Evolutionary conservation across 2,113 vertebrate genomes (phyloP), one percentile per base, ranked within the genome.

Genomic region (Thymallus thymallus): DNA sequence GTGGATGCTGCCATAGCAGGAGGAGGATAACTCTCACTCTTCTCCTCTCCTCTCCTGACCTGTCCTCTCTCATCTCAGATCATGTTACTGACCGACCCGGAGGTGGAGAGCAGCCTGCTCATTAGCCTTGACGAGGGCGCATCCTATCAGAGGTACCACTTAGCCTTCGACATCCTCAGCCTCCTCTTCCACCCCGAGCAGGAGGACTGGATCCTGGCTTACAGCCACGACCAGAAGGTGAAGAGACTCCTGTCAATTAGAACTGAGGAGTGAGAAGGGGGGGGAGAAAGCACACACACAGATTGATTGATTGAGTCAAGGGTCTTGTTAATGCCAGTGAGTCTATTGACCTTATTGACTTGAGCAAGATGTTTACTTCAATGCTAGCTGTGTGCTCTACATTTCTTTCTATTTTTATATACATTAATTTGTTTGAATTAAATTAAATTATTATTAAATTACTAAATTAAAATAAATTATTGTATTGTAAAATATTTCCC

Each of bases 101-200:
- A 97, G 92, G 94, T 98, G 79, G 96, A 98, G 85, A 98, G 94
- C 91, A 97, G 96, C 20, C 90, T 98, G 76, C 86, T 98, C 89
- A 96, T 98, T 93, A 98, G 96, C 89, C 95, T 96, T 23, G 96
- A 98, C 68, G 96, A 98, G 91, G 96, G 96, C 13, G 96, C 96
- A 61, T 95, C 95, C 63, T 98, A 98, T 85, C 96, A 97, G 88
- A 97, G 96, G 82, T 94, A 97, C 82, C 93, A 95, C 26, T 92
- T 97, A 81, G 95, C 91, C 83, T 98, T 98, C 86, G 95, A 96
- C 86, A 96, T 98, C 82, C 95, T 97, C 84, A 98, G 95, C 75
- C 86, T 98, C 80, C 95, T 98, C 46, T 98, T 98, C 80, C 96
- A 98, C 76, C 96, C 96, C 0, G 95, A 95, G 84, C 95, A 96